phyloP scores from a whole-genome alignment of 2,888 invertebrate species.

The Glomeris marginata region DNA sequence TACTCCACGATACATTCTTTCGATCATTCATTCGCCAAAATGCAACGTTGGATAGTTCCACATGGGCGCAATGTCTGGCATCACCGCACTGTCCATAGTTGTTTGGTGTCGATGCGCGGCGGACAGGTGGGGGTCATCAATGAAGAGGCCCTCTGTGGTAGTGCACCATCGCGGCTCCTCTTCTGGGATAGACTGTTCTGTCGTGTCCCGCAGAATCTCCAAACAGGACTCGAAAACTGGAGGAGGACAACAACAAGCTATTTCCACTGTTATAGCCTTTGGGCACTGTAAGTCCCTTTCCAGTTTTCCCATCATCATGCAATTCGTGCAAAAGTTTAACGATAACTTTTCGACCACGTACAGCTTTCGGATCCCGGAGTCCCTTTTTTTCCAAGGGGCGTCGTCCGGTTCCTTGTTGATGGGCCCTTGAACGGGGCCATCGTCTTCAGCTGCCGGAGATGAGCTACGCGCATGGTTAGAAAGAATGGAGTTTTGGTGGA shows the following conservation, averaged over 20 bases:
- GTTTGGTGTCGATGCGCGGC: too few relatives aligned
- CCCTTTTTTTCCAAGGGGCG: slow-evolving; percentile 80
- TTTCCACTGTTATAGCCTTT: background rate
- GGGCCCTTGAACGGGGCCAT: slow-evolving; percentile 90
- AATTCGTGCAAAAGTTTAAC: background rate
- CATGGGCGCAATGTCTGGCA: too few relatives aligned
- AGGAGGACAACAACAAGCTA: slow-evolving; percentile 21
- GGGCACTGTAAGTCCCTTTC: background rate
- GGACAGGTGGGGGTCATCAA: too few relatives aligned
- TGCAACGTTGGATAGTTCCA: too few relatives aligned
- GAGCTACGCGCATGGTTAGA: too few relatives aligned
- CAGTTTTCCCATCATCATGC: background rate
- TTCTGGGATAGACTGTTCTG: background rate
- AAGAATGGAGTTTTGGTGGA: too few relatives aligned
- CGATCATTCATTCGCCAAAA: too few relatives aligned
- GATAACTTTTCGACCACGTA: slow-evolving; percentile 37
- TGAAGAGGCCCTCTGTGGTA: too few relatives aligned
- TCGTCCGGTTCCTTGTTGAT: slow-evolving; percentile 93
- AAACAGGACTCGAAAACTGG: slow-evolving; percentile 78
- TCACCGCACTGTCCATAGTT: too few relatives aligned
- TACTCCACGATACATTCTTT: too few relatives aligned
- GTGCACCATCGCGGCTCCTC: background rate
- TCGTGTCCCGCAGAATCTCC: slow-evolving; percentile 31
- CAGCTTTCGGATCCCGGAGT: slow-evolving; percentile 83
- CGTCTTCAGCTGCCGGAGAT: slow-evolving; percentile 42